Conservation (phyloP, 2,888 invertebrate genomes). For the Pollenia angustigena region DNA sequence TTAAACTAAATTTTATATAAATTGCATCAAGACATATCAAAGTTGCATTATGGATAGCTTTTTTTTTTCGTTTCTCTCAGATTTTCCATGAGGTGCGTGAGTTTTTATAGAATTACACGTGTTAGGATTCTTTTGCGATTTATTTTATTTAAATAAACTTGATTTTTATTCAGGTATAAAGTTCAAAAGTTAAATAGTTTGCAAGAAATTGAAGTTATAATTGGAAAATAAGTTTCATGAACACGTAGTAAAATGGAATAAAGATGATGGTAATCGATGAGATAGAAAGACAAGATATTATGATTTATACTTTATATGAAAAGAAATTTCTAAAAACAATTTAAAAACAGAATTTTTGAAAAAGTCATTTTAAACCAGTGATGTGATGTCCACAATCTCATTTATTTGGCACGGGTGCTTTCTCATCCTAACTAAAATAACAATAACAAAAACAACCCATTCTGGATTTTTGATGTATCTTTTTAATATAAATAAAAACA, state of each 20-base stretch:
- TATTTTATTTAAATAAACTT: conserved; percentile 55
- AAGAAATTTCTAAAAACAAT: no score
- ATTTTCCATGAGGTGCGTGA: conserved; percentile 59
- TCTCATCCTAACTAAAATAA: no score
- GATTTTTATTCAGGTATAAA: conserved; percentile 14
- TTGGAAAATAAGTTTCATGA: conserved; percentile 50
- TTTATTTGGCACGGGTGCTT: no score
- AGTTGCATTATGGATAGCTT: conserved; percentile 68
- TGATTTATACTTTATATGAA: no score
- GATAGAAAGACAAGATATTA: not conserved
- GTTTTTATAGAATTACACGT: conserved; percentile 43
- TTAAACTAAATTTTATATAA: conserved; percentile 54
- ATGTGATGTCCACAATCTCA: no score
- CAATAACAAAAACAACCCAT: no score
- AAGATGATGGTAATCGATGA: not conserved
- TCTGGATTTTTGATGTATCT: no score
- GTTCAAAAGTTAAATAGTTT: conserved; percentile 40
- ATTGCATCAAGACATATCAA: conserved; percentile 70
- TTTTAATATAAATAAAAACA: no score
- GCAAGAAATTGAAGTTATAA: conserved; percentile 46
- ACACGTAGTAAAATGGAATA: conserved; percentile 19
- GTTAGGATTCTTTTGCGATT: conserved; percentile 33
- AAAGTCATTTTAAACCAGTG: no score
- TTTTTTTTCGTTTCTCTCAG: conserved; percentile 2
- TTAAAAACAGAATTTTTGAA: no score